Base-by-base conservation (phyloP, 2,888 invertebrate species). In the Camptogramma bilineatum region DNA sequence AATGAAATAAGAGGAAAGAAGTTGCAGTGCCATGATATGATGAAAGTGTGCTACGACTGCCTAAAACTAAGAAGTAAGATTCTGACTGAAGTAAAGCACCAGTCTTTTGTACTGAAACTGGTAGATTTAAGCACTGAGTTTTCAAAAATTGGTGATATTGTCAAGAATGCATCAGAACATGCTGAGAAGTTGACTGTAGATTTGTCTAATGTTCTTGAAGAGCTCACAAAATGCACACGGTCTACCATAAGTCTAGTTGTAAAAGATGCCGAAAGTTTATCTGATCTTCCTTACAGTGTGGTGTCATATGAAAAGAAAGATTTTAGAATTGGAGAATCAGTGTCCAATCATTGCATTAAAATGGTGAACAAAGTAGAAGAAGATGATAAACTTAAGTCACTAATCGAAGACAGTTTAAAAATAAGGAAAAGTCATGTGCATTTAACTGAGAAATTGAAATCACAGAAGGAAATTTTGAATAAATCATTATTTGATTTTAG, bases 31-130 rank as follows among this genome's bases (percentile, higher is more conserved):
- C 83, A 85, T 60, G 91, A 93, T 47, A 94, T 95, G 75, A 92
- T 93, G 19, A 94, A 94, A 77, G 80, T 94, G 51, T 86, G 95
- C 39, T 94, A 94, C 69, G 89, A 94, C 60, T 94, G 94, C 64
- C 81, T 95, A 0, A 94, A 94, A 79, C 77, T 92, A 4, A 90
- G 94, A 71, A 93, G 91, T 70, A 90, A 85, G 73, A 87, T 94
- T 63, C 78, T 95, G 47, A 78, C 79, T 61, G 90, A 93, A 73
- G 78, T 90, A 47, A 84, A 86, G n/a, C 83, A 87, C 52, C 93
- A 93, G 71, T 79, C 86, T 18, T 91, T 91, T 78, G 80, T 90
- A 39, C 73, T 91, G 47, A 93, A 93, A 72, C 79, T 93, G 1
- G 83, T 87, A 70, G 91, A 93, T 73, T 82, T 93, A 42, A 87